These are phyloP conservation scores for Muntiacus muntjak DNA, from an alignment of 2,113 vertebrate species.

Conservation along the genomic window DNA sequence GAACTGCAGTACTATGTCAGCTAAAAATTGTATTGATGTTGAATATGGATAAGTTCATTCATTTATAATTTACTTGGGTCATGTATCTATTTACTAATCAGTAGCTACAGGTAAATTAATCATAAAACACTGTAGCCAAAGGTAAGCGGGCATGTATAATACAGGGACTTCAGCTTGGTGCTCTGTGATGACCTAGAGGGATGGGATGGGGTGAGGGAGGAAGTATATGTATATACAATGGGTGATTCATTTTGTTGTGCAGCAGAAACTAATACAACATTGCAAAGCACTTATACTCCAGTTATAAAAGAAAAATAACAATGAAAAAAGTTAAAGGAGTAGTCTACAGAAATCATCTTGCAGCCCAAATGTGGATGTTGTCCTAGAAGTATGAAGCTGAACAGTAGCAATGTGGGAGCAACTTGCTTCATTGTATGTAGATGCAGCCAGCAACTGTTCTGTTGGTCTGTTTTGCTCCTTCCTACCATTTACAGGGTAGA, in stretches of 20 bases:
- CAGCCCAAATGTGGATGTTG: neutral
- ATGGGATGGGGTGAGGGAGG: neutral
- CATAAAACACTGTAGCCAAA: neutral
- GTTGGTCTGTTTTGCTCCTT: neutral
- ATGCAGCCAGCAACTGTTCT: neutral
- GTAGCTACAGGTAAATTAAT: neutral
- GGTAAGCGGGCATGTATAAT: neutral
- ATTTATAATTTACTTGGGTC: neutral
- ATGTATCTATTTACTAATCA: neutral
- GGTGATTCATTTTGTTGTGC: neutral
- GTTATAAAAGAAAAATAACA: neutral
- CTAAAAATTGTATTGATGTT: neutral
- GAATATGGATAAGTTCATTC: neutral
- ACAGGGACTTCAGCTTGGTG: neutral
- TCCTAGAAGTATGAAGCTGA: neutral
- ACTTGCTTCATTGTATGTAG: neutral
- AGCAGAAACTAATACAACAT: neutral
- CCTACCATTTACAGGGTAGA: neutral
- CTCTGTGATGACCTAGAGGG: neutral
- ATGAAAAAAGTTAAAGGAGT: neutral
- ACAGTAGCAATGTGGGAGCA: neutral
- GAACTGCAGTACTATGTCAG: neutral
- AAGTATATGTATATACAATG: neutral
- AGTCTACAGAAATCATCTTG: neutral
- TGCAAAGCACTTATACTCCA: neutral